Evolutionary conservation across 2,888 invertebrate genomes (phyloP), one percentile per base, ranked within the genome.

Genomic region (Steinernema hermaphroditum): DNA sequence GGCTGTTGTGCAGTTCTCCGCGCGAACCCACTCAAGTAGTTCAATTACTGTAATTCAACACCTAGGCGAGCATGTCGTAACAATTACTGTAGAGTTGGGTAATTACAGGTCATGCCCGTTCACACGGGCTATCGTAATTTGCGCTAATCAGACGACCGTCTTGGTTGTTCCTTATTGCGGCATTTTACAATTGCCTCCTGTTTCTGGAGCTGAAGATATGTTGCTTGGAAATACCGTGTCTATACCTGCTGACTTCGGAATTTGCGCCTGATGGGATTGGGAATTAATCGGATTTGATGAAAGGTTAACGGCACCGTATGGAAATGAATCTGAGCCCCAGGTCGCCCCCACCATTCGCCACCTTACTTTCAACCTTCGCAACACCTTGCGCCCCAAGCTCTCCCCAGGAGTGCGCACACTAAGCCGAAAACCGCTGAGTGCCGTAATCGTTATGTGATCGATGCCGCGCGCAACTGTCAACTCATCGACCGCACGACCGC

Each of bases 391-490:
- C 4, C 37, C 37, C 12, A 12, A 4, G 37, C 37, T 12, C 37
- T 8, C 37, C 37, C 6, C 6, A 37, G 37, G 37, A 37, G 37
- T 37, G 12, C 37, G 12, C 4, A n/a, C n/a, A n/a, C n/a, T n/a
- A 37, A 37, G 37, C 37, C 37, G 37, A 37, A 37, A 37, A 37
- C 4, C 46, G 46, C 46, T 4, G 16, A 4, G 22, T 46, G 62
- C 62, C 32, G 29, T 62, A 62, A 24, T 16, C 27, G 62, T 62
- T 62, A 32, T 62, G 62, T 62, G 62, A 62, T 62, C 62, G 29
- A 62, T 32, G 62, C 62, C 32, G 62, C 29, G 62, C 62, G 62
- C 62, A 62, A 62, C 62, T 62, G 62, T 62, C 62, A 32, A 16
- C 4, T 19, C 46, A n/a, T 19, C 46, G 46, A 9, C 22, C 22